These are phyloP conservation scores for Spodoptera picta DNA, from an alignment of 2,888 invertebrate species.

Conservation along the genomic window DNA sequence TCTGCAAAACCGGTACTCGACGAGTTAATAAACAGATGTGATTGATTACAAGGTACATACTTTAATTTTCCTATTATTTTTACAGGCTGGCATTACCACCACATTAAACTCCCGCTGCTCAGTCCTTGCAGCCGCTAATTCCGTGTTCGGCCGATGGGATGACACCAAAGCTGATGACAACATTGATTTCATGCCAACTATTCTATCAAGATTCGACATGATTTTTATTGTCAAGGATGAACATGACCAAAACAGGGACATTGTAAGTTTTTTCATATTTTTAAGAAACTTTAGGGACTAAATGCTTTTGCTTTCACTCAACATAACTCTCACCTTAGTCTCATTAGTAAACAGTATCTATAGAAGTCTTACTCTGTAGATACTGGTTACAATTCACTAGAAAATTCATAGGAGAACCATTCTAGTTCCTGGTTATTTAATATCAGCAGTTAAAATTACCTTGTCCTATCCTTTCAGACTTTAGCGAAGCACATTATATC, in stretches of 20 bases:
- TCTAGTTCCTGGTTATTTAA: too few relatives aligned
- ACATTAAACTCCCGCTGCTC: conserved; percentile 99
- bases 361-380: too few relatives aligned
- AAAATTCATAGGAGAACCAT: too few relatives aligned
- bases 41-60: not conserved
- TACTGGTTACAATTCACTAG: too few relatives aligned
- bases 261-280: conserved; percentile 87
- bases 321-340: too few relatives aligned
- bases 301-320: too few relatives aligned
- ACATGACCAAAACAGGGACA: conserved; percentile 96
- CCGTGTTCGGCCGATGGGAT: conserved; percentile 99
- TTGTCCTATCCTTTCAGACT: conserved; percentile 80
- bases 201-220: conserved; percentile 99
- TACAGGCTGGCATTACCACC: conserved; percentile 98
- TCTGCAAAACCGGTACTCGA: too few relatives aligned
- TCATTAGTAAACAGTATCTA: too few relatives aligned
- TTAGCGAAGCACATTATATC: conserved; percentile 99
- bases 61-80: conserved; percentile 22
- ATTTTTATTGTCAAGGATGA: conserved; percentile 99
- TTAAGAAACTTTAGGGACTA: too few relatives aligned
- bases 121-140: conserved; percentile 99
- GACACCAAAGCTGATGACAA: conserved; percentile 99
- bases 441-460: too few relatives aligned
- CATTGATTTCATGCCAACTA: conserved; percentile 99
- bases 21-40: too few relatives aligned